A percentile compares a stretch with the other conserved stretches of the same genome.
Evolutionary conservation across 1,140 invertebrate genomes (phyloP).

Genomic region (Pemphigus obesinymphae): DNA sequence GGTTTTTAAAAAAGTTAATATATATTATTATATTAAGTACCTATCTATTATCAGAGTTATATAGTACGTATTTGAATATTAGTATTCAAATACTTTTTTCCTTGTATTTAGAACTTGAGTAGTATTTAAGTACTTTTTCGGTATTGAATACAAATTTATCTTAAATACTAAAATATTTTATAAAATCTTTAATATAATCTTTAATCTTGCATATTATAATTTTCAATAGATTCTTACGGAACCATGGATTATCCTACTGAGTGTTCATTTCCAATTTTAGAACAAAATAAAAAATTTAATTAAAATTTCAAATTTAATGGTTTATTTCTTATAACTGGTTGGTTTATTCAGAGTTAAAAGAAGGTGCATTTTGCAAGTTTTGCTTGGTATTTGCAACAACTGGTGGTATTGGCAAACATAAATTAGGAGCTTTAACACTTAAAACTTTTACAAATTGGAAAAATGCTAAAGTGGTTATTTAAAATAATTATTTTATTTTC

Average conservation of each 20-base stretch:
- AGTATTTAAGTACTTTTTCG: too few species aligned
- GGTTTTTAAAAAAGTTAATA: too few species aligned
- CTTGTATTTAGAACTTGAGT: too few species aligned
- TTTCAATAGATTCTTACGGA: not conserved
- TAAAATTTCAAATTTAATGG: not conserved
- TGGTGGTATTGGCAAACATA: not conserved
- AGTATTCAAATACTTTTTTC: too few species aligned
- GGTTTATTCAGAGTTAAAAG: slow-evolving; percentile 44
- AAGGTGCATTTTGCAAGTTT: not conserved
- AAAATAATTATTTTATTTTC: not conserved
- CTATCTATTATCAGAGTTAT: too few species aligned
- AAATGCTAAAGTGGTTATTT: not conserved
- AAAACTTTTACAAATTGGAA: not conserved
- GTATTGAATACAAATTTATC: too few species aligned
- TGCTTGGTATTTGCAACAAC: not conserved
- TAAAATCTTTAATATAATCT: too few species aligned
- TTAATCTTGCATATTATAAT: too few species aligned
- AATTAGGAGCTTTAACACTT: not conserved
- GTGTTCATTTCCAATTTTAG: not conserved
- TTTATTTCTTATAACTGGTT: slow-evolving; percentile 35
- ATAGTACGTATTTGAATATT: too few species aligned
- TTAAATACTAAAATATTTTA: too few species aligned
- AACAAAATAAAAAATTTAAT: slow-evolving; percentile 44
- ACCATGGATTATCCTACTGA: not conserved
- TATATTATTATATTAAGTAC: too few species aligned